Evolutionary conservation across 2,888 invertebrate species (phyloP).

Genomic region (Ligdia adustata): DNA sequence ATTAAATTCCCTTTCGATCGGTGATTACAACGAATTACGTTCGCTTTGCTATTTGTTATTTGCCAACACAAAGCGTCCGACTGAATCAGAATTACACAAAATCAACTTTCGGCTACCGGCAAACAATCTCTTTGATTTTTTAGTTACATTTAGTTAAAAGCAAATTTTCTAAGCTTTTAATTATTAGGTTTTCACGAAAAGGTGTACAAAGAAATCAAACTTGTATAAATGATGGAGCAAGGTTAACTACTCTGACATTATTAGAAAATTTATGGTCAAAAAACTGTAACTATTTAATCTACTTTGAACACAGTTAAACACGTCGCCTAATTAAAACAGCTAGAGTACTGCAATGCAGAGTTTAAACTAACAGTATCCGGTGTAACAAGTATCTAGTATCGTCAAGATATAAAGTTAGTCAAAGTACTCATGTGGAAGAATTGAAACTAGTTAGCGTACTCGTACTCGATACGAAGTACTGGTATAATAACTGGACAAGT

Average conservation of each 20-base stretch:
- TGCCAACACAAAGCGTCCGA: conserved; percentile 42
- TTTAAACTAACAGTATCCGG: not conserved
- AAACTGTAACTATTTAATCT: not conserved
- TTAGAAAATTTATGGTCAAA: too few relatives aligned
- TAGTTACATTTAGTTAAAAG: conserved; percentile 26
- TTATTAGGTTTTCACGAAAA: too few relatives aligned
- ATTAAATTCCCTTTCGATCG: conserved; percentile 57
- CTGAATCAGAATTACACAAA: conserved; percentile 49
- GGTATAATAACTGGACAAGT: conserved; percentile 3
- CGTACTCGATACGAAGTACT: not conserved
- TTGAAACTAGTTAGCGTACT: conserved; percentile 4
- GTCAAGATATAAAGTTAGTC: conserved; percentile 53
- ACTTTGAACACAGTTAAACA: conserved; percentile 37
- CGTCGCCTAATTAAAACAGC: conserved; percentile 69
- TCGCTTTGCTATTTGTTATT: conserved; percentile 54
- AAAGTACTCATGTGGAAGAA: conserved; percentile 9
- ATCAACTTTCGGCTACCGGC: conserved; percentile 31
- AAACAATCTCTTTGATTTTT: conserved; percentile 24
- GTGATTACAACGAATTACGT: conserved; percentile 47
- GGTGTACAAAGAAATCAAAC: not conserved
- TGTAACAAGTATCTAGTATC: conserved; percentile 45
- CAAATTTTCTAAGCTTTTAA: too few relatives aligned
- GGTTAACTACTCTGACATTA: not conserved
- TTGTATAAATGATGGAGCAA: not conserved
- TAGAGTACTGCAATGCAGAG: conserved; percentile 67